Evolutionary conservation across 2,113 vertebrate species (phyloP).

Genomic region (Centropus bengalensis): DNA sequence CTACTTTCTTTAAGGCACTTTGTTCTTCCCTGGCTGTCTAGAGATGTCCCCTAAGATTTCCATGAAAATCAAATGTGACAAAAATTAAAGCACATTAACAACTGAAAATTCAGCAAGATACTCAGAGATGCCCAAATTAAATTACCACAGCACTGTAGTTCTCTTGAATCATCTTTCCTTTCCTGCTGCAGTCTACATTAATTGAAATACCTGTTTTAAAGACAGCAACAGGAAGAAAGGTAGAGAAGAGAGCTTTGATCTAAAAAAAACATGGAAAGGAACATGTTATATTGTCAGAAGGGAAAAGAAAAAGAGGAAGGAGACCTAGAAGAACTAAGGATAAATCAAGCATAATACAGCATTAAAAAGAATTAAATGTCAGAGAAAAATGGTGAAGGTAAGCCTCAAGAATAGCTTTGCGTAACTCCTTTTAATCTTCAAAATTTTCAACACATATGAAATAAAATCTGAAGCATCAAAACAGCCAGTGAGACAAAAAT

Average conservation of each 20-base stretch:
- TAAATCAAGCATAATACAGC: not conserved
- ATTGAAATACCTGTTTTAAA: slow-evolving; percentile 28
- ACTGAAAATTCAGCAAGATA: not conserved
- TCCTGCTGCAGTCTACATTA: not conserved
- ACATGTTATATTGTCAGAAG: not conserved
- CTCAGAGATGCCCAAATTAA: not conserved
- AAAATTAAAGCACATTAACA: not conserved
- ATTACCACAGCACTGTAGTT: not conserved
- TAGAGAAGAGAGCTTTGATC: slow-evolving; percentile 12
- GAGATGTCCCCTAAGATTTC: not conserved
- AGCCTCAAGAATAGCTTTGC: not conserved
- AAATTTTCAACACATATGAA: not conserved
- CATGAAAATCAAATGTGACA: not conserved
- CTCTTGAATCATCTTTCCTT: not conserved
- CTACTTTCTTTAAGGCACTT: not conserved
- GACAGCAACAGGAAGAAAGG: not conserved
- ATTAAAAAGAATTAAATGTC: not conserved
- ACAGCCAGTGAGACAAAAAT: not conserved
- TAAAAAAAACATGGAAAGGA: slow-evolving; percentile 20
- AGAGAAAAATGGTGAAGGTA: not conserved
- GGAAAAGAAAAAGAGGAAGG: not conserved
- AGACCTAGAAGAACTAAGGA: not conserved
- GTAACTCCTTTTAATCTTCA: not conserved
- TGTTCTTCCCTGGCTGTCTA: not conserved
- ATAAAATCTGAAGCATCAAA: not conserved